Evolutionary conservation across 2,797 vertebrate species (phyloP).

Genomic region (Pseudochaenichthys georgianus): DNA sequence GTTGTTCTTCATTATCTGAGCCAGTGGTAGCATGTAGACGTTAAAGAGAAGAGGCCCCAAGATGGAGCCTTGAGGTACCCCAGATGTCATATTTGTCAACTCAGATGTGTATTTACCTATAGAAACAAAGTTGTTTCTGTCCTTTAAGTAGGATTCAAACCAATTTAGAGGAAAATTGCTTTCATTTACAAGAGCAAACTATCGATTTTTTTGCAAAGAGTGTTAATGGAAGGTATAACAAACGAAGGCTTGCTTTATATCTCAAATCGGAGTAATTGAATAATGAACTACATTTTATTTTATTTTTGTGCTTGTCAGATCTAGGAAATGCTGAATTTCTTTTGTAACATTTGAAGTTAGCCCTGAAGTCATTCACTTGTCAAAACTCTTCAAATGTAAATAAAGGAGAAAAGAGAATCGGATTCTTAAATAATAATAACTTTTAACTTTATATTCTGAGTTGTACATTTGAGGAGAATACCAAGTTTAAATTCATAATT

Average conservation of each 20-base stretch:
- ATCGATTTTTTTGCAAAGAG: conserved; percentile 69
- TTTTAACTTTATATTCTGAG: conserved; percentile 36
- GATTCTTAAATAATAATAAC: conserved; percentile 38
- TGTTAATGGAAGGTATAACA: conserved; percentile 61
- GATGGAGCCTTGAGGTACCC: too few relatives aligned
- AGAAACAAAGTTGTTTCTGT: too few relatives aligned
- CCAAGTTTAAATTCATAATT: conserved; percentile 33
- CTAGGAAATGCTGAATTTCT: conserved; percentile 57
- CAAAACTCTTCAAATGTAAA: conserved; percentile 16
- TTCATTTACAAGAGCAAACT: conserved; percentile 79
- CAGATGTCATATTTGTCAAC: too few relatives aligned
- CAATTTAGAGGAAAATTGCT: conserved; percentile 67
- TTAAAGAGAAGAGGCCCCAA: too few relatives aligned
- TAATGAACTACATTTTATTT: conserved; percentile 45
- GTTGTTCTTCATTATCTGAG: too few relatives aligned
- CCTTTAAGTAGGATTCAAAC: too few relatives aligned
- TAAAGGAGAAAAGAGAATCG: conserved; percentile 35
- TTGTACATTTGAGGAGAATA: conserved; percentile 31
- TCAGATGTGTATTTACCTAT: too few relatives aligned
- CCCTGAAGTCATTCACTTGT: conserved; percentile 63
- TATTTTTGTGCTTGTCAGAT: conserved; percentile 56
- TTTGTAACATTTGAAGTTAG: conserved; percentile 67
- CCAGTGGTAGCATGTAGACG: too few relatives aligned
- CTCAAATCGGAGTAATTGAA: conserved; percentile 75
- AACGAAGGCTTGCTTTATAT: conserved; percentile 58